Conservation (phyloP, 1,140 invertebrate genomes). For the Pygmarrhopalites habei region DNA sequence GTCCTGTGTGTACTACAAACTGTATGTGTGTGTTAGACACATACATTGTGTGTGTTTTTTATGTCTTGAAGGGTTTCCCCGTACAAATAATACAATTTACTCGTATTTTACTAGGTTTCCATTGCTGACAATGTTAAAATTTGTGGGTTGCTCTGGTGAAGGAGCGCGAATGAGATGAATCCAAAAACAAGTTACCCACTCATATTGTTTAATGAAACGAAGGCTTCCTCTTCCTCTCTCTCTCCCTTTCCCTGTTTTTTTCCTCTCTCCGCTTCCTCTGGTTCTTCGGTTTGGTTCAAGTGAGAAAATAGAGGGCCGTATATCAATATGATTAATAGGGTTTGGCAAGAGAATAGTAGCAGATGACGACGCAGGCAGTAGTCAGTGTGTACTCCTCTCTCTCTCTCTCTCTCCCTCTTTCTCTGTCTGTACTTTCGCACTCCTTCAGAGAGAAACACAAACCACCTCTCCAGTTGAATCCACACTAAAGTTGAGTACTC, state of each 20-base stretch:
- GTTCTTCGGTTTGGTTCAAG: not conserved
- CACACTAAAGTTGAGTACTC: not conserved
- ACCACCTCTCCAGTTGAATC: not conserved
- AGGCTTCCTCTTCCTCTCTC: too few relatives aligned
- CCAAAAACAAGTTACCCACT: constrained; percentile 5
- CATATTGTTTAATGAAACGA: not conserved
- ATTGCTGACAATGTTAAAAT: not conserved
- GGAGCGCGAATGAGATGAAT: not conserved
- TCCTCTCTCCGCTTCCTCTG: not conserved
- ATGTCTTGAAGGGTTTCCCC: too few relatives aligned
- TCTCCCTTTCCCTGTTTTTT: not conserved
- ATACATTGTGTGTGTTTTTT: too few relatives aligned
- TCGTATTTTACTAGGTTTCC: too few relatives aligned
- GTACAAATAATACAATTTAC: too few relatives aligned
- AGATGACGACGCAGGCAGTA: constrained; percentile 20
- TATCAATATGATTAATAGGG: constrained; percentile 39
- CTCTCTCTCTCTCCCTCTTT: too few relatives aligned
- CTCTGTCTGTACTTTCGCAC: too few relatives aligned
- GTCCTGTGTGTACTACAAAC: too few relatives aligned
- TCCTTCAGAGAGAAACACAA: too few relatives aligned
- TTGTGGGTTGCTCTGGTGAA: not conserved
- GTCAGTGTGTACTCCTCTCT: too few relatives aligned
- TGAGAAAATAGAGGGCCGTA: constrained; percentile 30
- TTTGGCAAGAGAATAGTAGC: constrained; percentile 26
- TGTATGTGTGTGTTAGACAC: too few relatives aligned